Evolutionary conservation across 1,140 invertebrate genomes (phyloP).

Genomic region (Hycleus phaleratus): DNA sequence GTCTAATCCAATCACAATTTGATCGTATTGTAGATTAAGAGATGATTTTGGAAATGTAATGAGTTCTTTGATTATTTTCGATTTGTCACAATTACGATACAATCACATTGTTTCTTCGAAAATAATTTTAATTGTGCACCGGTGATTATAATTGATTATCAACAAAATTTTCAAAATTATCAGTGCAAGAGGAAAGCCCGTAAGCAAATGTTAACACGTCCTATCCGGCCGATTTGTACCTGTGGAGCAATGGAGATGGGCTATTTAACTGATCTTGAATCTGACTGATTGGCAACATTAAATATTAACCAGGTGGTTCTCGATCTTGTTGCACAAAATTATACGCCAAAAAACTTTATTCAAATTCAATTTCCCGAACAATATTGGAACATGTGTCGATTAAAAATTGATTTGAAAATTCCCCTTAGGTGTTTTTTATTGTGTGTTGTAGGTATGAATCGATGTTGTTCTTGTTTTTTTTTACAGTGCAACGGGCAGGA

Average conservation of each 20-base stretch:
- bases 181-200: slow-evolving; percentile 30
- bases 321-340: not conserved
- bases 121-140: not conserved
- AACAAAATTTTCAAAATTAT: not conserved
- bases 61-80: no score
- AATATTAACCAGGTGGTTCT: not conserved
- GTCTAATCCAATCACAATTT: not conserved
- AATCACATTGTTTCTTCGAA: no score
- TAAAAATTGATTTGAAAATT: not conserved
- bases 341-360: not conserved
- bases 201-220: slow-evolving; percentile 28
- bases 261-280: slow-evolving; percentile 25
- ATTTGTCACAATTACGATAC: no score
- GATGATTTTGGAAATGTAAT: no score
- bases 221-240: slow-evolving; percentile 26
- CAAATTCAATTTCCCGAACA: not conserved
- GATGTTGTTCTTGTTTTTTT: no score
- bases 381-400: slow-evolving; percentile 10
- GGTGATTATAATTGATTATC: not conserved
- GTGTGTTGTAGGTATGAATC: no score
- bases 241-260: slow-evolving; percentile 27
- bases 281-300: slow-evolving; percentile 12
- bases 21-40: not conserved
- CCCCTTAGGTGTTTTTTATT: no score
- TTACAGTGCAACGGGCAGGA: no score